Evolutionary conservation across 2,797 vertebrate genomes (phyloP), one percentile per base, ranked within the genome.

Genomic region (Phyllotis vaccarum): DNA sequence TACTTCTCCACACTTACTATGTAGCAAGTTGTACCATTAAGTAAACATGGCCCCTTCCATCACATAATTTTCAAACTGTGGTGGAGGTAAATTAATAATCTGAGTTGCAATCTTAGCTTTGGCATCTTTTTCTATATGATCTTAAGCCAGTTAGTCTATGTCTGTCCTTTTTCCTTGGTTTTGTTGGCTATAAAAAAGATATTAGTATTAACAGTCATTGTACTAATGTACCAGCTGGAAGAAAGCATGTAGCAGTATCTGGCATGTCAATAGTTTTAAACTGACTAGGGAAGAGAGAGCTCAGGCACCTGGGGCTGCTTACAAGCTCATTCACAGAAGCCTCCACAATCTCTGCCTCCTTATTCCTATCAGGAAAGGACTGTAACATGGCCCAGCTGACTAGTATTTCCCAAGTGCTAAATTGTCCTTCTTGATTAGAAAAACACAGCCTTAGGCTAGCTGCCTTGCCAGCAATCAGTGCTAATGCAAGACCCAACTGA

Each of bases 401-500:
- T 86, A 74, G 91, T 91, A 83, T 93, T 94, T 96, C 93, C 22
- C 24, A 85, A 96, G 89, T 68, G 56, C 87, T 94, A 92, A 96
- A 94, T 72, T 82, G 92, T 72, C 64, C 56, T 92, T 54, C 75
- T 95, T 91, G 95, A 97, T 97, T 96, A 97, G 91, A 95, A 96
- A 97, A 97, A 97, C 95, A 97, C 62, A 96, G 86, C 54, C 58
- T 95, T 89, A 54, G 68, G 70, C 52, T 0, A 22, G 89, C 46
- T 79, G 79, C 37, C 66, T 96, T 92, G 82, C 94, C 94, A 94
- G 91, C 78, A 96, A 93, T 94, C 95, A 97, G 89, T 86, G 58
- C 86, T 96, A 97, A 96, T 95, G 86, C 62, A 94, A 95, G 95
- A 64, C 76, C 93, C 95, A 97, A 89, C 92, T 91, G 92, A 97